Conservation (phyloP, 2,888 invertebrate genomes). For the Cataglyphis rosenhaueri region DNA sequence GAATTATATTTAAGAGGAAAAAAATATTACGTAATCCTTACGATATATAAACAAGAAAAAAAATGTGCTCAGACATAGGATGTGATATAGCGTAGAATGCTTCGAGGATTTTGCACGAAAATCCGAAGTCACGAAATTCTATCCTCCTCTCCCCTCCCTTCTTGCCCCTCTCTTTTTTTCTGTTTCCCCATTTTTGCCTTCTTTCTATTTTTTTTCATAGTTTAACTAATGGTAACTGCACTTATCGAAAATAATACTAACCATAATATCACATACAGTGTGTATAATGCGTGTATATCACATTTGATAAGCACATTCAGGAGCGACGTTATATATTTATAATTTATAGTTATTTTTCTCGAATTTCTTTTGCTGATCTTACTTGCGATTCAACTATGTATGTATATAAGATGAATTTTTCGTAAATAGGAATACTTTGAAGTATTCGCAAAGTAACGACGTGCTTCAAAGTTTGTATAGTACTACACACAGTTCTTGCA, state of each 20-base stretch:
- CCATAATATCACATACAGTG: slow-evolving; percentile 59
- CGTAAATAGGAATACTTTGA: slow-evolving; percentile 57
- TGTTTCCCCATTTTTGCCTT: neutral
- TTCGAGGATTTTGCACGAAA: slow-evolving; percentile 79
- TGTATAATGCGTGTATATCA: slow-evolving; percentile 62
- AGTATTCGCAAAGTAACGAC: slow-evolving; percentile 48
- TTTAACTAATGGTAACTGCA: slow-evolving; percentile 51
- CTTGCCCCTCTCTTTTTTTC: neutral
- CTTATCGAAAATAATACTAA: slow-evolving; percentile 58
- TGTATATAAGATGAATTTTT: slow-evolving; percentile 65
- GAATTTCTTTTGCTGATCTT: slow-evolving; percentile 54
- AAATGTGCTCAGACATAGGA: slow-evolving; percentile 82
- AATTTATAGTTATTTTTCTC: slow-evolving; percentile 59
- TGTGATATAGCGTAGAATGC: slow-evolving; percentile 84
- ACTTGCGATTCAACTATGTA: slow-evolving; percentile 58
- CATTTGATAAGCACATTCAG: slow-evolving; percentile 40
- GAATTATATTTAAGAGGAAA: slow-evolving; percentile 55
- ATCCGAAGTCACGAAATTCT: slow-evolving; percentile 72
- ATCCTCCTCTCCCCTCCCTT: slow-evolving; percentile 45
- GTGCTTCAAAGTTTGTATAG: slow-evolving; percentile 61
- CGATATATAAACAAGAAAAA: slow-evolving; percentile 63
- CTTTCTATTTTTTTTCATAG: slow-evolving; percentile 49
- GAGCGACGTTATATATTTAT: slow-evolving; percentile 59
- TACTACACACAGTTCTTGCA: slow-evolving; percentile 4
- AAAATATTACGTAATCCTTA: slow-evolving; percentile 61